Evolutionary conservation across 2,113 vertebrate species (phyloP).

Genomic region (Chionomys nivalis): DNA sequence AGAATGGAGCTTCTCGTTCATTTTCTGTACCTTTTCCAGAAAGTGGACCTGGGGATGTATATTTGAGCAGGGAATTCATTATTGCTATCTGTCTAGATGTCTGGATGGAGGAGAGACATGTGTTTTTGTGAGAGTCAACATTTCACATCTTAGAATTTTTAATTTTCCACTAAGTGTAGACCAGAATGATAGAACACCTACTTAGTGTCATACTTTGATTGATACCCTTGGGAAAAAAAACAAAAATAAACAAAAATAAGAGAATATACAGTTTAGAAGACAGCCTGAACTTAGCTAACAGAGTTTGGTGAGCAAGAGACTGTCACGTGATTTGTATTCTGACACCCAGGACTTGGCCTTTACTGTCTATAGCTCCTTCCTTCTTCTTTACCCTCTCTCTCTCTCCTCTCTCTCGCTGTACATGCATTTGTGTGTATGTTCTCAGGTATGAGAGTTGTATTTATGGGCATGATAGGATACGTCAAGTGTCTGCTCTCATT

Average conservation of each 20-base stretch:
- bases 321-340: neutral
- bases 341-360: neutral
- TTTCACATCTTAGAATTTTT: slow-evolving; percentile 71
- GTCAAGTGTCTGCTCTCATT: neutral
- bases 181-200: slow-evolving; percentile 63
- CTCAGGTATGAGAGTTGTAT: neutral
- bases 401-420: too few species aligned
- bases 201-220: slow-evolving; percentile 60
- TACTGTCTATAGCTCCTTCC: neutral
- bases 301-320: neutral
- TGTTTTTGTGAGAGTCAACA: slow-evolving; percentile 63
- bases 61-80: neutral
- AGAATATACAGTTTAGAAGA: neutral
- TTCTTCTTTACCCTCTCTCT: too few species aligned
- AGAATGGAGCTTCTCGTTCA: neutral
- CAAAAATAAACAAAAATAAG: neutral
- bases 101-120: slow-evolving; percentile 12
- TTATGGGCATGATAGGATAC: too few species aligned
- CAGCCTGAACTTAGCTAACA: neutral
- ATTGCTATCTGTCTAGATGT: slow-evolving; percentile 2
- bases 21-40: neutral
- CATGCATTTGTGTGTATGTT: neutral
- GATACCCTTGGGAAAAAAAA: slow-evolving; percentile 47
- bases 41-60: neutral
- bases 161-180: slow-evolving; percentile 55